Evolutionary conservation across 2,113 vertebrate genomes (phyloP), one percentile per base, ranked within the genome.

Genomic region (Callopanchax toddi): DNA sequence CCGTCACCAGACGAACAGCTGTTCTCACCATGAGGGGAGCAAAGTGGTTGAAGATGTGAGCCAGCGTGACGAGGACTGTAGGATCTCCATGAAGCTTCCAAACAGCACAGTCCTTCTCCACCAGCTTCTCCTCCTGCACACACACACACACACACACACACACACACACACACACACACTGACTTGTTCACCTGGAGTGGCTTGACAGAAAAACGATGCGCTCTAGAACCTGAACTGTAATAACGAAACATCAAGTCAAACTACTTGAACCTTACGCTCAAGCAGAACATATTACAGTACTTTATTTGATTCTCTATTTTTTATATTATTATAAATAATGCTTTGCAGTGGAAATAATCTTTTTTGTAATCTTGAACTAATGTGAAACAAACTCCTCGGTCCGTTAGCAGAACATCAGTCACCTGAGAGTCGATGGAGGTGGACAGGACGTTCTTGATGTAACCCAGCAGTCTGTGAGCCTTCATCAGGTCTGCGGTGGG

Each of bases 21-120:
- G 29, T 9, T 40, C 91, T 94, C 83, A 99, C 97, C 97, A 99
- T 94, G 2, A 99, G 93, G 1, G 97, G 96, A 23, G 95, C 93
- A 1, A 99, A 98, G 81, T 89, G 89, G 76, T 96, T 97, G 83
- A 99, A 99, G 90, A 99, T 93, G 86, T 98, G 96, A 25, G 94
- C 94, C 67, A 98, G 74, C 0, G 97, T 92, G 79, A 99, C 84
- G 39, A 99, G 68, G 45, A 96, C 73, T 0, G 97, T 99, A 3
- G 96, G 93, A 1, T 99, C 96, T 66, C 97, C 97, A 2, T 94
- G 93, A 34, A 96, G 85, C 67, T 93, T 94, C 96, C 96, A 97
- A 17, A 52, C 15, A 0, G 93, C 77, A 0, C 76, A 86, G 22
- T 96, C 94, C 68, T 75, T 94, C 73, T 96, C 94, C 53, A 95